A percentile compares a stretch with the other conserved stretches of the same genome.
Conservation (phyloP, 2,797 vertebrate genomes). For the Chrysocyon brachyurus region DNA sequence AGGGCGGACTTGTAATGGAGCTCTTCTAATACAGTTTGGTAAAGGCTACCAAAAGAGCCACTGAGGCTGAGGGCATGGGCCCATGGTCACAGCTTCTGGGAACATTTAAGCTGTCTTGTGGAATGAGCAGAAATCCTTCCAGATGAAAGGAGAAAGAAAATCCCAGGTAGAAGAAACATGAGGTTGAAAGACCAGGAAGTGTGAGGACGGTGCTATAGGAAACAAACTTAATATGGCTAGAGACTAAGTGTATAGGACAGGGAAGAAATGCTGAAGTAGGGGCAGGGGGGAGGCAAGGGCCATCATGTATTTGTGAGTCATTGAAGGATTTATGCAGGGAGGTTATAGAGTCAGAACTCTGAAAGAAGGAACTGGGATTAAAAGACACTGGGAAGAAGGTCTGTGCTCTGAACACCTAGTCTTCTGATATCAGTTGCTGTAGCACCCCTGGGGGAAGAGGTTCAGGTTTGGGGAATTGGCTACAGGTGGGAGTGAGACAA, state of each 20-base stretch:
- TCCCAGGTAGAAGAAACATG: background rate
- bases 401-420: background rate
- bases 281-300: background rate
- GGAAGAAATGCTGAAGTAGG: background rate
- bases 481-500: background rate
- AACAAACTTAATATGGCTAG: background rate
- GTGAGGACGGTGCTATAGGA: background rate
- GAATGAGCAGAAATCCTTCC: background rate
- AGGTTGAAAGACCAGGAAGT: background rate
- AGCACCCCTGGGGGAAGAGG: background rate
- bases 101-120: background rate
- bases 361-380: background rate
- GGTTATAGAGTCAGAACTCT: background rate
- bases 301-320: background rate
- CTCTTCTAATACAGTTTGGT: background rate
- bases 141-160: background rate
- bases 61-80: background rate
- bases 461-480: background rate
- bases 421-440: background rate
- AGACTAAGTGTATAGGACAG: background rate
- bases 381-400: background rate
- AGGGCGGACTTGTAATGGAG: background rate
- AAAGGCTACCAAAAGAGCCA: background rate
- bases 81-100: background rate
- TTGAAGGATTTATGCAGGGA: background rate